Percentiles rank a stretch among this genome's conserved stretches.
phyloP scores from a whole-genome alignment of 2,113 vertebrate genomes.

The Procavia capensis region DNA sequence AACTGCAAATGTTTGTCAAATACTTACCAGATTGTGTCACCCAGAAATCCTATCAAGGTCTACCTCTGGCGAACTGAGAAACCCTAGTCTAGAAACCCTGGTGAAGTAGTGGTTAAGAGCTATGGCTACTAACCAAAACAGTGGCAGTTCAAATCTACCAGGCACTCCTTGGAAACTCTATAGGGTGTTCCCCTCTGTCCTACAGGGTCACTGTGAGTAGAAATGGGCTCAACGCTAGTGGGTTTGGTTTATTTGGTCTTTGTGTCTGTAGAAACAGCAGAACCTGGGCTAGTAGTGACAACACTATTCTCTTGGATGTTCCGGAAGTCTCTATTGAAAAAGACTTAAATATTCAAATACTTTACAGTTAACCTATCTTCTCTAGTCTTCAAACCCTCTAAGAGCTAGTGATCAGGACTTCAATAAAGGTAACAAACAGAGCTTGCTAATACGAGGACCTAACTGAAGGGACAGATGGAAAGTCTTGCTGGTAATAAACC shows the following conservation, averaged over 20 bases:
- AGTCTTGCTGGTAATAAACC: not conserved
- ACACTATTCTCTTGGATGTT: not conserved
- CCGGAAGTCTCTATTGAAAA: not conserved
- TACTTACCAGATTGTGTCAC: not conserved
- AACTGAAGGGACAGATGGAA: not conserved
- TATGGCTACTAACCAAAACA: too few species aligned
- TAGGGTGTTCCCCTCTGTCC: too few species aligned
- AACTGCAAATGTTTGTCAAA: not conserved
- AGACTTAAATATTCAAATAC: conserved; percentile 35
- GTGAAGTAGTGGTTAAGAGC: too few species aligned
- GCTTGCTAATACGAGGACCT: not conserved
- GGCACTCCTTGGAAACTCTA: too few species aligned
- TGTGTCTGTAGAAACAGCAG: not conserved
- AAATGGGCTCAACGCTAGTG: too few species aligned
- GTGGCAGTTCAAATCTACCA: too few species aligned
- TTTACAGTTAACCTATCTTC: not conserved
- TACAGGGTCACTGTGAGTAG: too few species aligned
- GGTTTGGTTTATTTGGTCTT: too few species aligned
- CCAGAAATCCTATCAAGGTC: not conserved
- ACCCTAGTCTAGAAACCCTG: too few species aligned
- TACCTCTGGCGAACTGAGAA: not conserved
- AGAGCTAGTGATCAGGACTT: not conserved
- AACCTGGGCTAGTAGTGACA: not conserved
- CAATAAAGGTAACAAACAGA: not conserved
- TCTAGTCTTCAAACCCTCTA: not conserved